Evolutionary conservation across 2,888 invertebrate genomes (phyloP).

Genomic region (Conomelus anceps): DNA sequence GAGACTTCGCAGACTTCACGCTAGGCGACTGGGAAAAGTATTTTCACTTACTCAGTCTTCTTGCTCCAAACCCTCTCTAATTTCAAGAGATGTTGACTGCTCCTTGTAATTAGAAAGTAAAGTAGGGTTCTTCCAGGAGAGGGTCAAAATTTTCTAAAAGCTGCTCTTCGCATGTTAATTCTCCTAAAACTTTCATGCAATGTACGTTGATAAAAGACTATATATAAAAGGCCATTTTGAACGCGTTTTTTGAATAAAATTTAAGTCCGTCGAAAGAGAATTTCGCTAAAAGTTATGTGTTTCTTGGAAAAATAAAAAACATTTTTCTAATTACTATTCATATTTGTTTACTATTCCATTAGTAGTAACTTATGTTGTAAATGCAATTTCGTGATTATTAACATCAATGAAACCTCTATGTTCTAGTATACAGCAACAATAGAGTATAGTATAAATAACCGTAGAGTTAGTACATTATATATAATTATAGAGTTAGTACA

Average conservation of each 20-base stretch:
- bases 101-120: not conserved
- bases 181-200: not conserved
- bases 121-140: not conserved
- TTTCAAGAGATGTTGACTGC: not conserved
- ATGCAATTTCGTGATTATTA: too few species aligned
- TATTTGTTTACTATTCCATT: too few species aligned
- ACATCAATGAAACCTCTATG: too few species aligned
- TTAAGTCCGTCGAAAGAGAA: too few species aligned
- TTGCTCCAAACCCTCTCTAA: not conserved
- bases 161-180: not conserved
- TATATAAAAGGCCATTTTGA: not conserved
- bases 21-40: not conserved
- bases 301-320: not conserved
- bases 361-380: too few species aligned
- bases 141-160: not conserved
- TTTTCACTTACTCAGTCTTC: not conserved
- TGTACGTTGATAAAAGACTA: not conserved
- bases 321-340: too few species aligned
- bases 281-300: too few species aligned
- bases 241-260: too few species aligned
- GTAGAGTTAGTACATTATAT: too few species aligned
- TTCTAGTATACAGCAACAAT: too few species aligned
- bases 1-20: not conserved
- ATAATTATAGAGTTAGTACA: too few species aligned
- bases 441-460: too few species aligned